phyloP scores from a whole-genome alignment of 2,113 vertebrate species.

The Caretta caretta region DNA sequence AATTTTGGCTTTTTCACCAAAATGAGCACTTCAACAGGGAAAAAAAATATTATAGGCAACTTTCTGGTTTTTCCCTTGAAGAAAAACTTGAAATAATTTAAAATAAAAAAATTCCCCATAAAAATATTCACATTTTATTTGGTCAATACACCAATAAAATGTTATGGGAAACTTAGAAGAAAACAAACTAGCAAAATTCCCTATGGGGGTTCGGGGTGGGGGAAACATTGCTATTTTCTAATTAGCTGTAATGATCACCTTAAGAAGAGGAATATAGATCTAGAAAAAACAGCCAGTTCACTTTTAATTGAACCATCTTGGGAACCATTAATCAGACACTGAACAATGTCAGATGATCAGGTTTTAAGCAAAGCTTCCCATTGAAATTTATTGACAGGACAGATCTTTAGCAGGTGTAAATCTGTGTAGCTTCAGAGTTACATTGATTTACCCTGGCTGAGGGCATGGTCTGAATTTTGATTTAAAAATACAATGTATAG shows the following conservation, averaged over 20 bases:
- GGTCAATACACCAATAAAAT: neutral
- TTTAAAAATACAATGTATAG: neutral
- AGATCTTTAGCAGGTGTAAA: neutral
- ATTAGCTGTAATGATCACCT: neutral
- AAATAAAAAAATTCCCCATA: neutral
- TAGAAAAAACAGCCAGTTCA: neutral
- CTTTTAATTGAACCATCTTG: neutral
- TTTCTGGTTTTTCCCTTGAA: neutral
- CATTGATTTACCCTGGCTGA: neutral
- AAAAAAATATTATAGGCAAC: neutral
- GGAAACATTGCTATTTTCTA: neutral
- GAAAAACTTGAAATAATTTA: neutral
- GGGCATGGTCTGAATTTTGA: neutral
- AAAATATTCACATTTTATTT: neutral
- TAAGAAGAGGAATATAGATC: neutral
- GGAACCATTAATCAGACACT: neutral
- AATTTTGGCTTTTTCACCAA: neutral
- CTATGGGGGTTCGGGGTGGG: neutral
- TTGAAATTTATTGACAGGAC: neutral
- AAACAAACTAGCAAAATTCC: neutral
- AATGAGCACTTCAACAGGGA: neutral
- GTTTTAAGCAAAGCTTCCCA: neutral
- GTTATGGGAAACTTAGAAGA: neutral
- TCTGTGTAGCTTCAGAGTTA: neutral
- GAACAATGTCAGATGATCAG: neutral